These are phyloP conservation scores for Nannobrachium achirus DNA, from an alignment of 2,113 vertebrate species.

Conservation along the genomic window DNA sequence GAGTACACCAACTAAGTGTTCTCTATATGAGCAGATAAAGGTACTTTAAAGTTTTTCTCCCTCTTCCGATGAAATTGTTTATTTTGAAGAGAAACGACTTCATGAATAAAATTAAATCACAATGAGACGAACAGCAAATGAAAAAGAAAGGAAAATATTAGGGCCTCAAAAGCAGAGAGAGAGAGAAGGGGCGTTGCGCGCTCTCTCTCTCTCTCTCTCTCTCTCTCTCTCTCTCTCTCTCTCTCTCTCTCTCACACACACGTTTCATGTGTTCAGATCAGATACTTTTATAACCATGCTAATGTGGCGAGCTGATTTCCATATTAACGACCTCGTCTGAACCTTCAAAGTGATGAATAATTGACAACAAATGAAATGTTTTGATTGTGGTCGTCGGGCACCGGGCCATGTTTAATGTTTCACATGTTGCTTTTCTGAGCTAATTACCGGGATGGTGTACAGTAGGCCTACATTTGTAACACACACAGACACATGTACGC, in stretches of 20 bases:
- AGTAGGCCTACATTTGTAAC: conserved; percentile 91
- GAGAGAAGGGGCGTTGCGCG: conserved; percentile 26
- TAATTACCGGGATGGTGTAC: conserved; percentile 98
- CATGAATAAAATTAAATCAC: conserved; percentile 56
- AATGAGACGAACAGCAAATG: conserved; percentile 29
- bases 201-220: no score
- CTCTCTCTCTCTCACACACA: neutral
- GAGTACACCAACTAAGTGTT: conserved; percentile 33
- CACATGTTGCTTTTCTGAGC: conserved; percentile 91
- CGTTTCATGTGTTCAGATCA: conserved; percentile 77
- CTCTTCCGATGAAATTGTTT: conserved; percentile 18
- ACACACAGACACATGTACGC: no score
- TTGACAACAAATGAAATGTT: conserved; percentile 99
- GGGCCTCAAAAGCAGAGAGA: no score
- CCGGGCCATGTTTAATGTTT: conserved; percentile 97
- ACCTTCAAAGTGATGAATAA: conserved; percentile 99
- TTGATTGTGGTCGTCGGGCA: conserved; percentile 91
- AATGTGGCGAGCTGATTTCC: conserved; percentile 96
- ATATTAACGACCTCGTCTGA: conserved; percentile 98
- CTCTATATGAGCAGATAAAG: conserved; percentile 47
- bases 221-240: no score
- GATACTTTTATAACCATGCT: conserved; percentile 96
- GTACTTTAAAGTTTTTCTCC: conserved; percentile 34
- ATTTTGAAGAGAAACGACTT: conserved; percentile 52
- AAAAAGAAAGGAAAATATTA: conserved; percentile 27